Base-by-base conservation (phyloP, 2,888 invertebrate genomes). In the Cheilosia vulpina region DNA sequence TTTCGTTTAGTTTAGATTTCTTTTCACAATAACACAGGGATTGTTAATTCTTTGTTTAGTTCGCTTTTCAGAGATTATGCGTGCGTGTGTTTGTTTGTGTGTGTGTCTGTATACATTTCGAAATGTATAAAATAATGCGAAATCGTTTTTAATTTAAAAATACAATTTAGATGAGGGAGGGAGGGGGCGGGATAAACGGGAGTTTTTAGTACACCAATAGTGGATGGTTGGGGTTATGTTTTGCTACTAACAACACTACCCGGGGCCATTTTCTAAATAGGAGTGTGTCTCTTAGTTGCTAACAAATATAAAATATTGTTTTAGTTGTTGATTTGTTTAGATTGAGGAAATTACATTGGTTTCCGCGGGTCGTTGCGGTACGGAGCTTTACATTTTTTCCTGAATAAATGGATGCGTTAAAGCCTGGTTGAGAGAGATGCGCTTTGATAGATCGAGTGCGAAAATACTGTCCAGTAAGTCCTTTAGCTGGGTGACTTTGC, bases 361-460 rank as follows among this genome's bases (percentile, higher is more conserved):
- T 75, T 76, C 53, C 58, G 41, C 45, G 2, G 43, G 5, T 34
- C 34, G 34, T 34, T 76, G 65, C 15, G 34, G 34, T 41, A 50
- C 17, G 41, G 19, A 6, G 17, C 4, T 80, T 88, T 93, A 96
- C 91, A 97, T 97, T 93, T 96, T 98, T 91, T 99, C 99, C 93
- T 97, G 97, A 90, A 99, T 98, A 92, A 99, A 99, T 0, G 98
- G 96, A 93, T 99, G 99, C 24, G 96, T 95, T 68, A 99, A 94
- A 47, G 98, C 98, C 90, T 98, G 97, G 92, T 98, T 98, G 87
- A 98, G 95, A n/a, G 98, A 96, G 88, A 98, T 96, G 75, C 99
- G 94, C 92, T 98, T 99, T 43, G 96, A 95, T 0, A 98, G 96
- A 93, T 99, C 99, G 68, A 99, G 93, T 93, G 97, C 96, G 87